Evolutionary conservation across 2,888 invertebrate genomes (phyloP), one percentile per base, ranked within the genome.

Genomic region (Lepidocyrtoides sp.): DNA sequence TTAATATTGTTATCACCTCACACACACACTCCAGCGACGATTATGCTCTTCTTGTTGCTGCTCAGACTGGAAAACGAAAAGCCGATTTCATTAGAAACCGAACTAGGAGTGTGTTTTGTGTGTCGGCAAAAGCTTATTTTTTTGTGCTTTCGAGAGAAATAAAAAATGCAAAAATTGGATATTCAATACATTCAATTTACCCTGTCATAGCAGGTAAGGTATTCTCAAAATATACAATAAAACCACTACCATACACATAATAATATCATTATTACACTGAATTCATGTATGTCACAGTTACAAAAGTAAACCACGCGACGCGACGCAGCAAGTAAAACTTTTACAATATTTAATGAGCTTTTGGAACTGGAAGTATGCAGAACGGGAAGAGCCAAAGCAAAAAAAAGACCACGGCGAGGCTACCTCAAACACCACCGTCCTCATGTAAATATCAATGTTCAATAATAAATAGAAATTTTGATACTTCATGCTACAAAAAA

Each of bases 271-370:
- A n/a, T n/a, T n/a, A 32, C 54, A 32, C 51, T 84, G 51, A 44
- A 51, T 75, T 72, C 41, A 26, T 41, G 72, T 51, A 12, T 48
- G 48, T 48, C 48, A 8, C 8, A 36, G 81, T 81, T 20, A 81
- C 54, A 75, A 32, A 17, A 51, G 26, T 12, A 88, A 82, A 41
- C 69, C 89, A 82, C 87, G 41, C 69, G 41, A 57, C 87, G 5
- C 75, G 57, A 36, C 36, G 36, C 36, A 7, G 36, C 7, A 17
- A 82, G 60, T 60, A 83, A 26, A 89, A 82, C 77, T 32, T 63
- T 75, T 63, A 77, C 63, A 90, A 84, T 84, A 90, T 90, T 84
- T 90, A 90, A 90, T 90, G 90, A 84, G 82, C 57, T 66, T n/a
- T n/a, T n/a, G n/a, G n/a, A n/a, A n/a, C n/a, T 26, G 77, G 75